Percentiles rank a stretch among this genome's conserved stretches.
Conservation (phyloP, 2,797 vertebrate genomes). For the Parotocinclus haroldoi region DNA sequence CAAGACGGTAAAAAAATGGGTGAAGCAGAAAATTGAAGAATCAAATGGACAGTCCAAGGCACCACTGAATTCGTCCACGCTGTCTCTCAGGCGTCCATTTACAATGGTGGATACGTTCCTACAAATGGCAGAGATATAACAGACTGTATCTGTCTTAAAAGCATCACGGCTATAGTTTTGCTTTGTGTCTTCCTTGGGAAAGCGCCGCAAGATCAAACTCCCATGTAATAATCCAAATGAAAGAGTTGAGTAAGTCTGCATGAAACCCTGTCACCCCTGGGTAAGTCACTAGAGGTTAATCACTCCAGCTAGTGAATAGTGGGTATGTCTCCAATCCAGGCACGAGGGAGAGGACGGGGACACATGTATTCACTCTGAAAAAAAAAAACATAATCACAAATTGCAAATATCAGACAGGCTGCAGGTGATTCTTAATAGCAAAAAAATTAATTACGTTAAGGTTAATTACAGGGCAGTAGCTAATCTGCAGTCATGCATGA, state of each 20-base stretch:
- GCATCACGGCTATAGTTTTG: no score
- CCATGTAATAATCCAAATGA: neutral
- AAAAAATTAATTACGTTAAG: constrained; percentile 27
- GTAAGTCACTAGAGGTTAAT: constrained; percentile 28
- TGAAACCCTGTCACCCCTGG: constrained; percentile 42
- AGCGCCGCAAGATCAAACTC: neutral
- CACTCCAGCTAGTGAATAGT: constrained; percentile 66
- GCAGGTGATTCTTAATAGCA: neutral
- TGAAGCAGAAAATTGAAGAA: constrained; percentile 6
- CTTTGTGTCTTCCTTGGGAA: neutral
- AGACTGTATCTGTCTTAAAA: no score
- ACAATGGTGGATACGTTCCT: constrained; percentile 5
- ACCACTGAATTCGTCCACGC: neutral
- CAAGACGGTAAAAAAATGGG: neutral
- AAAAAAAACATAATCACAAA: constrained; percentile 20
- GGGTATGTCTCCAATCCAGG: constrained; percentile 73
- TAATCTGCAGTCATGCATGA: constrained; percentile 46
- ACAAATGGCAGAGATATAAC: neutral
- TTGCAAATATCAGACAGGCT: constrained; percentile 36
- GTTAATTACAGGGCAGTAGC: constrained; percentile 57
- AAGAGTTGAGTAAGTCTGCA: neutral
- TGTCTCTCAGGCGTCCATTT: constrained; percentile 9
- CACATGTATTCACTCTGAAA: constrained; percentile 75
- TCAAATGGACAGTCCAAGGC: constrained; percentile 20
- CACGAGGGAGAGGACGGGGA: constrained; percentile 73